A percentile compares a stretch with the other conserved stretches of the same genome.
These are phyloP conservation scores for Mellivora capensis DNA, from an alignment of 2,113 vertebrate genomes.

Conservation along the genomic window DNA sequence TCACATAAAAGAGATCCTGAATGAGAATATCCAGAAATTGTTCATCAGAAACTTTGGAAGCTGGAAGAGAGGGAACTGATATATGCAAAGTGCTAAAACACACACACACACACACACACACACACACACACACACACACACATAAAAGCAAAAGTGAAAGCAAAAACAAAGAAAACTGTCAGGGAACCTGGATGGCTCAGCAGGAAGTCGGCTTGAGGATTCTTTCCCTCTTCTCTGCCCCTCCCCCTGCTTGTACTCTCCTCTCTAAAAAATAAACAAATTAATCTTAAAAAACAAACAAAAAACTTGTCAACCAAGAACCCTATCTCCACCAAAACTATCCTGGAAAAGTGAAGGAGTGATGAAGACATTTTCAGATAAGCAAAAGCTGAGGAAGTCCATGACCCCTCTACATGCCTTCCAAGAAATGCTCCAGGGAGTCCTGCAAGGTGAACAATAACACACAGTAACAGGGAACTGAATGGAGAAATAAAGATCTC, in stretches of 20 bases:
- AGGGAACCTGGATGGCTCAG: not conserved
- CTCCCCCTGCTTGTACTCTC: not conserved
- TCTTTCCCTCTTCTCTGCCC: not conserved
- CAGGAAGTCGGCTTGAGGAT: not conserved
- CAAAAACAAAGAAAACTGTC: not conserved
- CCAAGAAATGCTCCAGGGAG: not conserved
- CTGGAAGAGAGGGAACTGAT: not conserved
- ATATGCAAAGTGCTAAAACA: not conserved
- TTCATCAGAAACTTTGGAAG: not conserved
- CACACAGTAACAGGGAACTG: not conserved
- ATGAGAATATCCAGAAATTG: not conserved
- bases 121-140: too few relatives aligned
- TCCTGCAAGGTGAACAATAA: not conserved
- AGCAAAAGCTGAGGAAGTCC: not conserved
- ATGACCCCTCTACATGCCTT: not conserved
- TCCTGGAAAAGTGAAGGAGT: not conserved
- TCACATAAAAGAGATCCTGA: not conserved
- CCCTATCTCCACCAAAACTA: not conserved
- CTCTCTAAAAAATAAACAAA: not conserved
- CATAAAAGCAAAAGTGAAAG: not conserved
- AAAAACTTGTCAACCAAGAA: not conserved
- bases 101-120: too few relatives aligned
- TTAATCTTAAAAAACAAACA: not conserved
- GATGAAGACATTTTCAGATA: not conserved
- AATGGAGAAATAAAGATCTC: not conserved